Percentiles rank a stretch among this genome's conserved stretches.
Conservation (phyloP, 2,888 invertebrate species). For the Ethmia dodecea region DNA sequence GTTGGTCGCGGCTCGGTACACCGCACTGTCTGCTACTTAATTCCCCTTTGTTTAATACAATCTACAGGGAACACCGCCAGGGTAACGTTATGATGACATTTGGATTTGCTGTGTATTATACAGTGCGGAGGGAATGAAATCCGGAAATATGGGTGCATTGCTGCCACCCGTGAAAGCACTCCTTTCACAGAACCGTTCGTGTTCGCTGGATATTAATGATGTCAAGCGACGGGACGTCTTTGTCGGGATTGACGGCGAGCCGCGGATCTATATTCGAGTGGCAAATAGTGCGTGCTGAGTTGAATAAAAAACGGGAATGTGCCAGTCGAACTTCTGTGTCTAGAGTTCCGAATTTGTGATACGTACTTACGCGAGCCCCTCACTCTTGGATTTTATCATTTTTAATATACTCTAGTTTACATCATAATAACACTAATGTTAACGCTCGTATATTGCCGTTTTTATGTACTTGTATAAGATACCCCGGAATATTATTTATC, state of each 20-base stretch:
- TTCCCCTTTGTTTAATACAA: slow-evolving; percentile 60
- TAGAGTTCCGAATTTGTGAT: too few relatives aligned
- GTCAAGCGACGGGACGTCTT: slow-evolving; percentile 37
- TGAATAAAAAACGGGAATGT: too few relatives aligned
- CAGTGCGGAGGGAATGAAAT: slow-evolving; percentile 43
- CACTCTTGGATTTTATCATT: too few relatives aligned
- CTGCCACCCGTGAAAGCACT: slow-evolving; percentile 32
- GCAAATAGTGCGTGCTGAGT: too few relatives aligned
- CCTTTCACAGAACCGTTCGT: slow-evolving; percentile 32
- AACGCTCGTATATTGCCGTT: too few relatives aligned
- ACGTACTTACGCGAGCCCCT: too few relatives aligned
- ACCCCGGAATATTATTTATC: too few relatives aligned
- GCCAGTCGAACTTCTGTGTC: too few relatives aligned
- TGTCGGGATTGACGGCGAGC: slow-evolving; percentile 44
- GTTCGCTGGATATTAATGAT: slow-evolving; percentile 44
- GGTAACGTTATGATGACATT: slow-evolving; percentile 57
- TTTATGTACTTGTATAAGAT: too few relatives aligned
- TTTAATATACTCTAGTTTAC: too few relatives aligned
- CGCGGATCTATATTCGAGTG: slow-evolving; percentile 11
- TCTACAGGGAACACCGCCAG: slow-evolving; percentile 49
- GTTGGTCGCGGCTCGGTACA: slow-evolving; percentile 47
- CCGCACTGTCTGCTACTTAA: slow-evolving; percentile 55
- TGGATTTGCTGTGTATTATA: slow-evolving; percentile 31
- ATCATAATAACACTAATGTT: too few relatives aligned
- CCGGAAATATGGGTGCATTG: slow-evolving; percentile 55